Percentiles rank a stretch among this genome's conserved stretches.
phyloP scores from a whole-genome alignment of 2,113 vertebrate species.

The Chitala chitala region DNA sequence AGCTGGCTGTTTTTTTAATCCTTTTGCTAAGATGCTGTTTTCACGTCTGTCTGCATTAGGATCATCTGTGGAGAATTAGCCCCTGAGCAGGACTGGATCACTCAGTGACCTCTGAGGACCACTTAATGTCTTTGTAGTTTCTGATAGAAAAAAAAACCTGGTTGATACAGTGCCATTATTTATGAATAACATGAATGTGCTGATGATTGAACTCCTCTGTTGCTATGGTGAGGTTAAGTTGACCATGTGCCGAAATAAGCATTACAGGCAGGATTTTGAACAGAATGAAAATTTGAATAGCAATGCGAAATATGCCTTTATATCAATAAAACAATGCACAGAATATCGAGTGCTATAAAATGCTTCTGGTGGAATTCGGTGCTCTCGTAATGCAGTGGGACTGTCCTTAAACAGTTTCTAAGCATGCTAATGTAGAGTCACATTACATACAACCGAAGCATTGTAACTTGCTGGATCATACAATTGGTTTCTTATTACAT shows the following conservation, averaged over 20 bases:
- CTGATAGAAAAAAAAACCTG: not conserved
- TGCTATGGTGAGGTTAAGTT: slow-evolving; percentile 55
- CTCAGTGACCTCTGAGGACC: slow-evolving; percentile 18
- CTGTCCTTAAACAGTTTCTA: not conserved
- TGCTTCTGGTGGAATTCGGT: not conserved
- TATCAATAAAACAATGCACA: not conserved
- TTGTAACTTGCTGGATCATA: not conserved
- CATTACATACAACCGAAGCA: not conserved
- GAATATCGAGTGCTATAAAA: slow-evolving; percentile 4
- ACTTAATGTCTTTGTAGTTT: slow-evolving; percentile 28
- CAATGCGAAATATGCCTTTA: slow-evolving; percentile 39
- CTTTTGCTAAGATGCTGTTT: not conserved
- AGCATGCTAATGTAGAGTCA: not conserved
- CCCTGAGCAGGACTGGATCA: not conserved
- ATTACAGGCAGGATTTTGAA: slow-evolving; percentile 44
- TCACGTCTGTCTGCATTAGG: slow-evolving; percentile 14
- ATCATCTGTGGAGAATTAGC: slow-evolving; percentile 7
- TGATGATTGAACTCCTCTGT: slow-evolving; percentile 45
- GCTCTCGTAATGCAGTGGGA: not conserved
- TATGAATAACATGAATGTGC: slow-evolving; percentile 36
- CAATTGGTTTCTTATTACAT: not conserved
- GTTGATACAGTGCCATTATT: slow-evolving; percentile 12
- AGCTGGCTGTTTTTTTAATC: slow-evolving; percentile 2
- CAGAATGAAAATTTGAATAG: slow-evolving; percentile 56
- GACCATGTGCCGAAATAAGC: slow-evolving; percentile 48